Percentiles rank a stretch among this genome's conserved stretches.
These are phyloP conservation scores for Epistrophe eligans DNA, from an alignment of 2,888 invertebrate species.

Conservation along the genomic window DNA sequence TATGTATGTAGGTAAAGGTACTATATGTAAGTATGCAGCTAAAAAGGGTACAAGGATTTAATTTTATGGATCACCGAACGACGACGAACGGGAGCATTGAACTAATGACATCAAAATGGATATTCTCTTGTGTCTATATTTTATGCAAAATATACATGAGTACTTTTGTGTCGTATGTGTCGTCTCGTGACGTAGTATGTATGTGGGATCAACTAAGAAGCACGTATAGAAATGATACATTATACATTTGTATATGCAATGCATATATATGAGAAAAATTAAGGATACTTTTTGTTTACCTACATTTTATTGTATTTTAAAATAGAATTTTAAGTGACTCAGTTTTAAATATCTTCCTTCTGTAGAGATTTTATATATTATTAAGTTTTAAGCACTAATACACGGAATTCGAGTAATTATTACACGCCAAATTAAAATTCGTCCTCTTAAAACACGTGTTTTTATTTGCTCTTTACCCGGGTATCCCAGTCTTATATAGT, in stretches of 20 bases:
- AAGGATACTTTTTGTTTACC: background rate
- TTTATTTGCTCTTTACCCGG: no score
- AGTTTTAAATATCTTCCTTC: background rate
- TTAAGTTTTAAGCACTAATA: no score
- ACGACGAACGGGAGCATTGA: conserved; percentile 72
- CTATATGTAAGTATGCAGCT: background rate
- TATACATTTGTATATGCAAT: background rate
- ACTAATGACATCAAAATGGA: conserved; percentile 70
- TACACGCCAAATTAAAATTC: no score
- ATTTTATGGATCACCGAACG: conserved; percentile 71
- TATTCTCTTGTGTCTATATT: conserved; percentile 31
- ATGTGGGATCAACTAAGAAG: background rate
- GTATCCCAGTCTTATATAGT: no score
- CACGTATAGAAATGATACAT: background rate
- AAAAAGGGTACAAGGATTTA: conserved; percentile 63
- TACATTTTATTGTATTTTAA: background rate
- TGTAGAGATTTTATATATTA: no score
- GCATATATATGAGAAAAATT: no score
- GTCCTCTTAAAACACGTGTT: no score
- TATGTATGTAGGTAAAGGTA: background rate
- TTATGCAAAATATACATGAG: background rate
- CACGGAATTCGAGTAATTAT: no score
- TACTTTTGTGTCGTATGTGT: background rate
- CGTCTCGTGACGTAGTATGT: no score
- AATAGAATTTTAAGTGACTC: conserved; percentile 1